Conservation (phyloP, 1,140 invertebrate species). For the Trachelipus rathkii region DNA sequence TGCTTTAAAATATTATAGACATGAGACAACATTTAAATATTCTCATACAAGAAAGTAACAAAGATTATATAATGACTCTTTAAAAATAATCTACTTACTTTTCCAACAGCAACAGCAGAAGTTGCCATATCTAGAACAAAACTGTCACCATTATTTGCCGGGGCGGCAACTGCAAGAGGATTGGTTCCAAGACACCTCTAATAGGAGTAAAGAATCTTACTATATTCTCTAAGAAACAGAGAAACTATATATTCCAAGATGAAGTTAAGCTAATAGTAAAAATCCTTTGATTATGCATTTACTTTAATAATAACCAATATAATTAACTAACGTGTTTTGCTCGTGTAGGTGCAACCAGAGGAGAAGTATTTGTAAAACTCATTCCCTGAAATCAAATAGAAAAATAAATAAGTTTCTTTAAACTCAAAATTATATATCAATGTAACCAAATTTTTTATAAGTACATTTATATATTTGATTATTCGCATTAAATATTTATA, state of each 20-base stretch:
- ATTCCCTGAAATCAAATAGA: conserved; percentile 58
- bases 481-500: no score
- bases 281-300: no score
- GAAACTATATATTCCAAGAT: no score
- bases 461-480: no score
- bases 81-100: conserved; percentile 49
- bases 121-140: conserved; percentile 94
- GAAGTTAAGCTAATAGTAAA: no score
- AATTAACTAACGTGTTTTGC: conserved; percentile 58
- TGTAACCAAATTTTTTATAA: no score
- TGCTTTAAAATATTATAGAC: not conserved
- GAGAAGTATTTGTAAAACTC: conserved; percentile 88
- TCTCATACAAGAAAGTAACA: no score
- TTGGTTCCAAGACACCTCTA: conserved; percentile 81
- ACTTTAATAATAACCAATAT: no score
- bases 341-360: conserved; percentile 78
- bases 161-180: conserved; percentile 75
- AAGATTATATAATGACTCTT: no score
- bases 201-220: not conserved
- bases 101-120: conserved; percentile 76
- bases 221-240: no score
- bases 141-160: conserved; percentile 63
- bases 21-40: not conserved
- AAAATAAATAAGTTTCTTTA: not conserved
- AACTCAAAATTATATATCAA: no score